These are phyloP conservation scores for Mythimna impura DNA, from an alignment of 2,888 invertebrate species.

Conservation along the genomic window DNA sequence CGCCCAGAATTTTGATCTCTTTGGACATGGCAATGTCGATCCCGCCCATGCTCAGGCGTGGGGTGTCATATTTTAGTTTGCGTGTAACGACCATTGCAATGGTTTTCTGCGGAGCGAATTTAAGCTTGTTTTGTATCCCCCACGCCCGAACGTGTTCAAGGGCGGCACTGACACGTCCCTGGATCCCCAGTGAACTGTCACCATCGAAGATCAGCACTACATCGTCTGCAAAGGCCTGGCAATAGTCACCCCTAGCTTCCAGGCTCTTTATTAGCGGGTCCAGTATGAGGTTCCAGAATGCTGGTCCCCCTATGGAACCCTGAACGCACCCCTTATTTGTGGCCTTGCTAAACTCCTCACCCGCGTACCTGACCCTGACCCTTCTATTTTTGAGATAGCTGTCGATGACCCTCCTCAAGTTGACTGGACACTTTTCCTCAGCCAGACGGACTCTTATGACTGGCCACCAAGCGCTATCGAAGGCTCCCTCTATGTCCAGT, in stretches of 20 bases:
- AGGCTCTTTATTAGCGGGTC: neutral
- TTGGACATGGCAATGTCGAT: too few relatives aligned
- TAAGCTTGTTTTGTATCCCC: too few relatives aligned
- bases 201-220: neutral
- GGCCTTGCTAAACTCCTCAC: neutral
- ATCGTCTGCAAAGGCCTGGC: too few relatives aligned
- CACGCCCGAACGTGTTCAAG: too few relatives aligned
- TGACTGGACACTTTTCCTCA: slow-evolving; percentile 17
- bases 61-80: too few relatives aligned
- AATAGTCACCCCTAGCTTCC: neutral
- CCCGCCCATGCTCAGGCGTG: too few relatives aligned
- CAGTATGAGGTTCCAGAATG: slow-evolving; percentile 18
- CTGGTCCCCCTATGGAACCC: slow-evolving; percentile 32
- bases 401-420: neutral
- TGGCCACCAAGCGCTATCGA: slow-evolving; percentile 2
- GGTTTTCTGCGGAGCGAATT: too few relatives aligned
- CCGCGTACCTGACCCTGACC: neutral
- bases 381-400: neutral
- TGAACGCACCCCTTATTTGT: neutral
- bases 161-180: too few relatives aligned
- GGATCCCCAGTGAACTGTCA: neutral
- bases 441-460: slow-evolving; percentile 9
- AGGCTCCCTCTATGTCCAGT: too few relatives aligned
- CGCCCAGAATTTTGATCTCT: too few relatives aligned
- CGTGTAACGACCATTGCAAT: too few relatives aligned